phyloP scores from a whole-genome alignment of 2,113 vertebrate genomes.

The Corvus cornix region DNA sequence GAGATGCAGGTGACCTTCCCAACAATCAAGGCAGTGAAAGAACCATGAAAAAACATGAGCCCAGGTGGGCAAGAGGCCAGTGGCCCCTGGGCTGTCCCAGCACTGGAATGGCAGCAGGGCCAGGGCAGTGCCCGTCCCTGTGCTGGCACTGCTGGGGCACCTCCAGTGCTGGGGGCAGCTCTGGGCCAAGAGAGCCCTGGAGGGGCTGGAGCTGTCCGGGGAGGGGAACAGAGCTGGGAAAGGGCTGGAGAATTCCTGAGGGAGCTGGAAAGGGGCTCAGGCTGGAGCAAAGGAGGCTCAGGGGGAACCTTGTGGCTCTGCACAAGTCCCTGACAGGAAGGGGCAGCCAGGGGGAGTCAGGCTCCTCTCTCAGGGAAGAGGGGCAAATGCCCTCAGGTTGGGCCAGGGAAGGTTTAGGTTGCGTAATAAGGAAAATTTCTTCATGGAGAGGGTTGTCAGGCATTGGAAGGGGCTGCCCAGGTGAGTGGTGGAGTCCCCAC shows the following conservation, averaged over 20 bases:
- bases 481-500: not conserved
- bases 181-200: not conserved
- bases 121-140: not conserved
- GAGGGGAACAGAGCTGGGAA: not conserved
- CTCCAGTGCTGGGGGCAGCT: not conserved
- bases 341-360: accelerated
- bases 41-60: not conserved
- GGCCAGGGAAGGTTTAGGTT: not conserved
- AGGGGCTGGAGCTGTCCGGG: not conserved
- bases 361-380: not conserved
- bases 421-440: not conserved
- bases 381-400: not conserved
- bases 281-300: not conserved
- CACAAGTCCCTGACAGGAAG: not conserved
- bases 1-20: not conserved
- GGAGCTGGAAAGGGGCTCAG: not conserved
- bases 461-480: not conserved
- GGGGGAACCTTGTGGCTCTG: not conserved
- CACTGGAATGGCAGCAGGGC: not conserved
- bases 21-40: accelerated
- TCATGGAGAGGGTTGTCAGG: not conserved
- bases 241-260: not conserved
- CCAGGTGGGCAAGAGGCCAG: not conserved
- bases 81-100: not conserved
- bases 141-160: not conserved